Evolutionary conservation across 2,797 vertebrate species (phyloP).

Genomic region (Neosalanx taihuensis): DNA sequence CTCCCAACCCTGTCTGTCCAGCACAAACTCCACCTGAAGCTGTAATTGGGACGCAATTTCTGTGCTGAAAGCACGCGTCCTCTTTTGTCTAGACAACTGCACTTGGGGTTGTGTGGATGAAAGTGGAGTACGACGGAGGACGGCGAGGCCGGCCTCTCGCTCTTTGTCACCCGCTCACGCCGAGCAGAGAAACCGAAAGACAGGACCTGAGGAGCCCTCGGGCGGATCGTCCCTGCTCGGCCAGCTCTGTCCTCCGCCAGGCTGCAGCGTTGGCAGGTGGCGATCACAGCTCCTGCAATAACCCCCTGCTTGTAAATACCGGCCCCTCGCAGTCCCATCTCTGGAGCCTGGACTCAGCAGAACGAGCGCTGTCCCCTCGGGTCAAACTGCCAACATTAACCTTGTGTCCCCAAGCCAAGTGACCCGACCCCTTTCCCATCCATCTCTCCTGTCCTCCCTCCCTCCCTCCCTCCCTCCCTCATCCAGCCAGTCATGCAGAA

Average conservation of each 20-base stretch:
- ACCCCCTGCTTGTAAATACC: slow-evolving; percentile 57
- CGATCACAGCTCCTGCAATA: slow-evolving; percentile 45
- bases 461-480: slow-evolving; percentile 15
- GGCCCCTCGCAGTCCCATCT: slow-evolving; percentile 25
- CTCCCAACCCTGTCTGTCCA: slow-evolving; percentile 24
- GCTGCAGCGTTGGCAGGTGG: slow-evolving; percentile 43
- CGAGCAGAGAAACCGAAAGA: slow-evolving; percentile 6
- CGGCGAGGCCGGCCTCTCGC: slow-evolving; percentile 1
- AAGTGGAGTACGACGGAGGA: slow-evolving; percentile 16
- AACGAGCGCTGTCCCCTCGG: slow-evolving; percentile 44
- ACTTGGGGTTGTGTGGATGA: slow-evolving; percentile 15
- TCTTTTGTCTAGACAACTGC: slow-evolving; percentile 31
- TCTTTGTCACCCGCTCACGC: background rate
- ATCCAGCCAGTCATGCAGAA: slow-evolving; percentile 51
- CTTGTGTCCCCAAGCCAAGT: slow-evolving; percentile 9
- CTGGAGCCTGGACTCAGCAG: slow-evolving; percentile 40
- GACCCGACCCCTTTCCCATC: background rate
- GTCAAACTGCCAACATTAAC: slow-evolving; percentile 27
- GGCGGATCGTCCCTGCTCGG: slow-evolving; percentile 2
- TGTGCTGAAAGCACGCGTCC: background rate
- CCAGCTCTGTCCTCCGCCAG: slow-evolving; percentile 13
- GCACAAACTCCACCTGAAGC: slow-evolving; percentile 29
- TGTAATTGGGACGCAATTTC: slow-evolving; percentile 26
- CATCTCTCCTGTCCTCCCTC: background rate
- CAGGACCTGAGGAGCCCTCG: slow-evolving; percentile 15